phyloP scores from a whole-genome alignment of 64 coral and sea anemone genomes.

The Porites lutea region DNA sequence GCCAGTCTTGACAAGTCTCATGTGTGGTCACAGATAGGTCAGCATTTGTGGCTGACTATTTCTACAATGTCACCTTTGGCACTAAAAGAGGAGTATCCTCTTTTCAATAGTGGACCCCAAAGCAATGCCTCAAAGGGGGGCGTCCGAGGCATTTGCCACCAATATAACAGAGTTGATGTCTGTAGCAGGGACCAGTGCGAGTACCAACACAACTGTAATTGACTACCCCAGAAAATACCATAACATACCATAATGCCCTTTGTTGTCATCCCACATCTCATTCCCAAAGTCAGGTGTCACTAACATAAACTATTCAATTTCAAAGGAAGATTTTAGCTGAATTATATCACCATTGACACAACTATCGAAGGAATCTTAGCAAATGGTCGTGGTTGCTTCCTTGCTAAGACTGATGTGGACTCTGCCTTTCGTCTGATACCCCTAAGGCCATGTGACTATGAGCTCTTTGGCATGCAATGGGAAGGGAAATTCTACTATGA shows the following conservation, averaged over 20 bases:
- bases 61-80: neutral
- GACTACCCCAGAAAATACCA: too few relatives aligned
- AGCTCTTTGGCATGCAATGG: slow-evolving; percentile 68
- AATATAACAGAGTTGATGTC: neutral
- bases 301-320: slow-evolving; percentile 49
- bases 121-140: neutral
- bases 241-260: too few relatives aligned
- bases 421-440: slow-evolving; percentile 39
- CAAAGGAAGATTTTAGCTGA: slow-evolving; percentile 55
- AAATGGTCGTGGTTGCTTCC: slow-evolving; percentile 41
- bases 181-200: neutral
- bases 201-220: slow-evolving; percentile 7
- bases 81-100: slow-evolving; percentile 29
- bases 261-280: slow-evolving; percentile 49
- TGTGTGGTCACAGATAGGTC: too few relatives aligned
- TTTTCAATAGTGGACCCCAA: slow-evolving; percentile 26
- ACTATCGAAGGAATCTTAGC: slow-evolving; percentile 38
- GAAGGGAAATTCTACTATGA: slow-evolving; percentile 58
- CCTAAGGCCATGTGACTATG: slow-evolving; percentile 32
- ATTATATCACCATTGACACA: slow-evolving; percentile 60
- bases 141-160: slow-evolving; percentile 13
- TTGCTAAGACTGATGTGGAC: slow-evolving; percentile 62
- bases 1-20: too few relatives aligned
- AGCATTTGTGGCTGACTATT: too few relatives aligned
- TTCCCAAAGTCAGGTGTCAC: slow-evolving; percentile 50